Conservation (phyloP, 2,888 invertebrate species). For the Nomada ruficornis region DNA sequence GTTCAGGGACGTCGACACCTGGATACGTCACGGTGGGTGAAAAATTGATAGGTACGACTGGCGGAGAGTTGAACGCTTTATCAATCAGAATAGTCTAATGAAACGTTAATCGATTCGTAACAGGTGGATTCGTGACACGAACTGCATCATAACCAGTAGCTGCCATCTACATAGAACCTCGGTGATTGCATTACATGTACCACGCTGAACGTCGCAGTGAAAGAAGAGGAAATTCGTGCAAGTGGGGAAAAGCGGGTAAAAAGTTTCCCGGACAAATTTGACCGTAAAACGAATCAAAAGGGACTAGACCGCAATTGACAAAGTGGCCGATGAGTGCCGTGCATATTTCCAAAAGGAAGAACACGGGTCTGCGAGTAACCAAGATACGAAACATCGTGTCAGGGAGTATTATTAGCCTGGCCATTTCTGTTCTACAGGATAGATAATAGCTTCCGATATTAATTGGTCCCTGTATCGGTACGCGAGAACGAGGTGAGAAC, state of each 20-base stretch:
- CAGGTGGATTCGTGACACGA: conserved; percentile 7
- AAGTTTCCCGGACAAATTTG: background rate
- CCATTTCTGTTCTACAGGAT: conserved; percentile 43
- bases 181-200: background rate
- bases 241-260: background rate
- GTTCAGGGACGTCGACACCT: conserved; percentile 43
- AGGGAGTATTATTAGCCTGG: conserved; percentile 33
- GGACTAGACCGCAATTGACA: background rate
- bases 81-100: too few relatives aligned
- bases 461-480: conserved; percentile 33
- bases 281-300: background rate
- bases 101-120: conserved; percentile 2
- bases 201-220: background rate
- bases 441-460: conserved; percentile 53
- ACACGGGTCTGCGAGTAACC: background rate
- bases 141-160: too few relatives aligned
- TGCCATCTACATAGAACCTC: too few relatives aligned
- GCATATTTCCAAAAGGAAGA: background rate
- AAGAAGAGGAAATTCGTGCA: background rate
- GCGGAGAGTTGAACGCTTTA: too few relatives aligned
- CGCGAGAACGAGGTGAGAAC: background rate
- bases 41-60: background rate
- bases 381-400: conserved; percentile 25
- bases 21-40: background rate
- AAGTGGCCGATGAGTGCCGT: background rate